Evolutionary conservation across 2,113 vertebrate genomes (phyloP).

Genomic region (Theropithecus gelada): DNA sequence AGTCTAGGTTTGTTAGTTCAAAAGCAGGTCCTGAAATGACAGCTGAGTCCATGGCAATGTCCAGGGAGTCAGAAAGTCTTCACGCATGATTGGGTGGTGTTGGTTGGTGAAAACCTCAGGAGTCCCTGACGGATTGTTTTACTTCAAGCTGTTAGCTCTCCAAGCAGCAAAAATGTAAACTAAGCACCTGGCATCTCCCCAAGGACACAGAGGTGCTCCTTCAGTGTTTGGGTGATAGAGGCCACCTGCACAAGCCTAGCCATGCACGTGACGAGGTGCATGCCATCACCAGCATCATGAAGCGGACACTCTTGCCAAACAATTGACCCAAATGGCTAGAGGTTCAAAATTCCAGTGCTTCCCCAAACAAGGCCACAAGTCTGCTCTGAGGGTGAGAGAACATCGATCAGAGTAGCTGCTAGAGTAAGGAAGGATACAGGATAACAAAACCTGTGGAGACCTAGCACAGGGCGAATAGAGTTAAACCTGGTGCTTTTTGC

Average conservation of each 20-base stretch:
- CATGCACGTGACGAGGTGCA: not conserved
- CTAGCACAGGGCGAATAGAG: not conserved
- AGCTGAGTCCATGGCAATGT: not conserved
- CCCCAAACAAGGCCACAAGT: not conserved
- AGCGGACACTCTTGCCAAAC: conserved; percentile 60
- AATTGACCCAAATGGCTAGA: not conserved
- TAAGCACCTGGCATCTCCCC: conserved; percentile 22
- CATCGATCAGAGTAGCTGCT: not conserved
- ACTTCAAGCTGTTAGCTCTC: conserved; percentile 26
- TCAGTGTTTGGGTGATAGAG: not conserved
- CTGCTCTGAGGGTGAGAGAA: not conserved
- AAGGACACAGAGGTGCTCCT: conserved; percentile 30
- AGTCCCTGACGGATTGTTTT: not conserved
- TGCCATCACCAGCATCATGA: conserved; percentile 10
- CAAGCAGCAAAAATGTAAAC: conserved; percentile 24
- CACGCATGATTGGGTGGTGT: not conserved
- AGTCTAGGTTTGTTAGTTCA: not conserved
- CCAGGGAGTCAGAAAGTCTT: not conserved
- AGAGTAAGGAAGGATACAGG: not conserved
- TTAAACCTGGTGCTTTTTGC: not conserved
- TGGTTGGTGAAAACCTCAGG: not conserved
- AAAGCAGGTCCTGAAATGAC: not conserved
- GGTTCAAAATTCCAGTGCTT: conserved; percentile 29
- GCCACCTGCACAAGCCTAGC: not conserved
- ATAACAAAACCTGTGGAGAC: not conserved